phyloP scores from a whole-genome alignment of 2,797 vertebrate species.

The Intellagama lesueurii region DNA sequence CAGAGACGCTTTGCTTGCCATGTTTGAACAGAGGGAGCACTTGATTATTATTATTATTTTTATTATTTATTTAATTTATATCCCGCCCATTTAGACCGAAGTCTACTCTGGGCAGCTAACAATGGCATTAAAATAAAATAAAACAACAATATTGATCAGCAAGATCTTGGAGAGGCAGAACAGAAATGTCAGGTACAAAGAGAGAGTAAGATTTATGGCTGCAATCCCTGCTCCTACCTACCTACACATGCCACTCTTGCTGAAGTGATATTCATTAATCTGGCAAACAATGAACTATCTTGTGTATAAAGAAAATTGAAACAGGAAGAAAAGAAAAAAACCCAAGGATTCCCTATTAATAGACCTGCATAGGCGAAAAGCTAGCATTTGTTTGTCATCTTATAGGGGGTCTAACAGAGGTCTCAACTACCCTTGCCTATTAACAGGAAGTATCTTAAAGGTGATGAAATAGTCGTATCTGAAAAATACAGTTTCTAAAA shows the following conservation, averaged over 20 bases:
- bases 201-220: slow-evolving; percentile 17
- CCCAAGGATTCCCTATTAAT: background rate
- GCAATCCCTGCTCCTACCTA: background rate
- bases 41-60: too few relatives aligned
- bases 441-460: too few relatives aligned
- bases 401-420: too few relatives aligned
- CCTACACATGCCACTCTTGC: background rate
- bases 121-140: too few relatives aligned
- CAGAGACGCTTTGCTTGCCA: slow-evolving; percentile 2
- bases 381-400: too few relatives aligned
- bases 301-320: background rate
- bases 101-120: slow-evolving; percentile 45
- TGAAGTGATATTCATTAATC: background rate
- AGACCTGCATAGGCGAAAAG: background rate
- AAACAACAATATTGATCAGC: slow-evolving; percentile 57
- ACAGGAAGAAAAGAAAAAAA: background rate
- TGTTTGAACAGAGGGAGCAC: slow-evolving; percentile 49
- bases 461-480: too few relatives aligned
- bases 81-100: too few relatives aligned
- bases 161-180: slow-evolving; percentile 44
- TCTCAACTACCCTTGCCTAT: too few relatives aligned
- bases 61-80: too few relatives aligned
- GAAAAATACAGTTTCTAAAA: background rate
- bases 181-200: background rate
- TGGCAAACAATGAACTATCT: background rate